A percentile compares a stretch with the other conserved stretches of the same genome.
Evolutionary conservation across 2,113 vertebrate genomes (phyloP).

Genomic region (Thunnus maccoyii): DNA sequence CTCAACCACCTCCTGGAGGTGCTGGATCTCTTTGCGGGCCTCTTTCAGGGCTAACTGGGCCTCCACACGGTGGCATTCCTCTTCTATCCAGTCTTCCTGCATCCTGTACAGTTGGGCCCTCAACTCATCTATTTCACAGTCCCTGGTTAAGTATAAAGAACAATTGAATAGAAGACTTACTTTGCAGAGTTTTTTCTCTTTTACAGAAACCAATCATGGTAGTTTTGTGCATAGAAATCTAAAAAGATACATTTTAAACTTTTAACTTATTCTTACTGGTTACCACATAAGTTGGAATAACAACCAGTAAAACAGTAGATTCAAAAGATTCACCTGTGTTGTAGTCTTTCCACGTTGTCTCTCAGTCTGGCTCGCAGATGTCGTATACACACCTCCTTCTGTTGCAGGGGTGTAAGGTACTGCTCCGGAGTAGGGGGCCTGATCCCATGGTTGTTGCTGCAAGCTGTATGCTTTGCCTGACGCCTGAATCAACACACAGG

Average conservation of each 20-base stretch:
- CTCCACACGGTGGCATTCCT: constrained; percentile 97
- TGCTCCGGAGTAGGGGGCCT: constrained; percentile 94
- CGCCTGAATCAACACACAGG: constrained; percentile 82
- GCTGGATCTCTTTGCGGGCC: constrained; percentile 95
- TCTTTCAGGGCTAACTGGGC: constrained; percentile 97
- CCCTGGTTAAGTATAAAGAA: constrained; percentile 80
- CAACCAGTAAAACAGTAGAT: background rate
- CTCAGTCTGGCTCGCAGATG: constrained; percentile 93
- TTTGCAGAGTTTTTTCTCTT: background rate
- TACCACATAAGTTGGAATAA: background rate
- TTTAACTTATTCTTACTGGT: background rate
- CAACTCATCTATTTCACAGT: constrained; percentile 93
- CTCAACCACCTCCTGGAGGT: constrained; percentile 95
- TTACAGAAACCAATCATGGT: background rate
- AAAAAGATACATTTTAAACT: background rate
- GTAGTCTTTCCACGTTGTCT: constrained; percentile 94
- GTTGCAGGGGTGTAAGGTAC: constrained; percentile 97
- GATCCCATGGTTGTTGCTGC: constrained; percentile 97
- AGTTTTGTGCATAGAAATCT: background rate
- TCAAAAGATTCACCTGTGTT: constrained; percentile 88
- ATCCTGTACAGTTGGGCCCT: constrained; percentile 93
- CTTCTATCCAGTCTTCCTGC: constrained; percentile 99
- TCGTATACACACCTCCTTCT: constrained; percentile 98
- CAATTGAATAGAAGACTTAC: background rate
- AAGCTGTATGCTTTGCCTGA: constrained; percentile 91